phyloP scores from a whole-genome alignment of 2,113 vertebrate species.

The Pteruthius melanotis region DNA sequence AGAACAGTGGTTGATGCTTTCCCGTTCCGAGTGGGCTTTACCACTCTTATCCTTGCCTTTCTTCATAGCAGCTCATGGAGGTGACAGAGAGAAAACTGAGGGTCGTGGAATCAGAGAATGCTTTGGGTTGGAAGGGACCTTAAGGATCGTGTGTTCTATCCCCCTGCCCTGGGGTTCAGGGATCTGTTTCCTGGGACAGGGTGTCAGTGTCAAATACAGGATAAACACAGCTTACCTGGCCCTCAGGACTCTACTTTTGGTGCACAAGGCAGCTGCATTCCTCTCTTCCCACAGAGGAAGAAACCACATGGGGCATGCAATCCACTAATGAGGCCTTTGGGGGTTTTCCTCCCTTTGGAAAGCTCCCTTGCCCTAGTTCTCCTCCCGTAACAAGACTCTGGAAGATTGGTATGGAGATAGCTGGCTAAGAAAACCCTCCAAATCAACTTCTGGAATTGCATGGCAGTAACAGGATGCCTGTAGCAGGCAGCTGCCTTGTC shows the following conservation, averaged over 20 bases:
- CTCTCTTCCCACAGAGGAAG: neutral
- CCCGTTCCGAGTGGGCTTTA: neutral
- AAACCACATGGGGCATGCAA: neutral
- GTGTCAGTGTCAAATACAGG: neutral
- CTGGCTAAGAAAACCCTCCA: constrained; percentile 14
- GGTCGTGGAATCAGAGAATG: neutral
- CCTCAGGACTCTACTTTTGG: constrained; percentile 31
- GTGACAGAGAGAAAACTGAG: neutral
- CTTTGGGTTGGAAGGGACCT: neutral
- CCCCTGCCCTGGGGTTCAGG: neutral
- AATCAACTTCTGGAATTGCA: neutral
- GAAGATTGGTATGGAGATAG: constrained; percentile 33
- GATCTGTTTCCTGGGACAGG: neutral
- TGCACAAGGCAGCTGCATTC: neutral
- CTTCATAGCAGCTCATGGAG: neutral
- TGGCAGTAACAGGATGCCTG: neutral
- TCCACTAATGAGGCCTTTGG: neutral
- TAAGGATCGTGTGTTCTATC: neutral
- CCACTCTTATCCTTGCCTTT: neutral
- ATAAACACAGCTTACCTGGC: constrained; percentile 3
- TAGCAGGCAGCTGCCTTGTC: constrained; percentile 42
- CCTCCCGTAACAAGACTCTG: neutral
- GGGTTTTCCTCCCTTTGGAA: neutral
- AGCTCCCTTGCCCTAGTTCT: constrained; percentile 23
- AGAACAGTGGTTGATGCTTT: neutral